phyloP scores from a whole-genome alignment of 2,888 invertebrate genomes.

The Lasioglossum calceatum region DNA sequence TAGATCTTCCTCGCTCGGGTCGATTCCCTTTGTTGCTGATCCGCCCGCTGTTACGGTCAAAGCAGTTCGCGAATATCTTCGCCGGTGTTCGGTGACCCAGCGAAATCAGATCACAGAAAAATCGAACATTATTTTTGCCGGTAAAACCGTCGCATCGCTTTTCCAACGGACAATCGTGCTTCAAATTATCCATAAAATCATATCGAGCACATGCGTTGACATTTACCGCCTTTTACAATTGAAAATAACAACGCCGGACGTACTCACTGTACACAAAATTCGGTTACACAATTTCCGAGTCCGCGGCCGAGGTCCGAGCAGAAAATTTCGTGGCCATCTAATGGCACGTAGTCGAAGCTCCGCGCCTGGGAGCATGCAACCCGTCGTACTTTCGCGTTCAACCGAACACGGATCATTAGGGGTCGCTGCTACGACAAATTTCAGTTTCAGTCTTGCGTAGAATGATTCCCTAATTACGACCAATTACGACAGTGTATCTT shows the following conservation, averaged over 20 bases:
- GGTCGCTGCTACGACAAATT: too few relatives aligned
- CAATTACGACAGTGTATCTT: too few relatives aligned
- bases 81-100: too few relatives aligned
- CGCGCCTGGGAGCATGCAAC: not conserved
- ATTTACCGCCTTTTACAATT: conserved; percentile 72
- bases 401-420: not conserved
- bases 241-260: not conserved
- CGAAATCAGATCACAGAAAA: not conserved
- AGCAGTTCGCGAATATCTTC: not conserved
- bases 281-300: not conserved
- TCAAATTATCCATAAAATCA: not conserved
- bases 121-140: not conserved
- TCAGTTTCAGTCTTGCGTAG: too few relatives aligned
- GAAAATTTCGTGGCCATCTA: not conserved
- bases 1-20: not conserved
- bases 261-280: not conserved
- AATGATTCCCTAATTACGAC: too few relatives aligned
- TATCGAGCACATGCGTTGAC: conserved; percentile 5
- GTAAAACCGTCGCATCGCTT: not conserved
- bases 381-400: not conserved
- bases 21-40: conserved; percentile 2
- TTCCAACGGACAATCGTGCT: not conserved
- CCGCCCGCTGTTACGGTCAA: not conserved
- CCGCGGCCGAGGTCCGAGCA: not conserved
- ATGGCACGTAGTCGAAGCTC: not conserved